A percentile compares a stretch with the other conserved stretches of the same genome.
Conservation (phyloP, 1,140 invertebrate species). For the Brachionus plicatilis region DNA sequence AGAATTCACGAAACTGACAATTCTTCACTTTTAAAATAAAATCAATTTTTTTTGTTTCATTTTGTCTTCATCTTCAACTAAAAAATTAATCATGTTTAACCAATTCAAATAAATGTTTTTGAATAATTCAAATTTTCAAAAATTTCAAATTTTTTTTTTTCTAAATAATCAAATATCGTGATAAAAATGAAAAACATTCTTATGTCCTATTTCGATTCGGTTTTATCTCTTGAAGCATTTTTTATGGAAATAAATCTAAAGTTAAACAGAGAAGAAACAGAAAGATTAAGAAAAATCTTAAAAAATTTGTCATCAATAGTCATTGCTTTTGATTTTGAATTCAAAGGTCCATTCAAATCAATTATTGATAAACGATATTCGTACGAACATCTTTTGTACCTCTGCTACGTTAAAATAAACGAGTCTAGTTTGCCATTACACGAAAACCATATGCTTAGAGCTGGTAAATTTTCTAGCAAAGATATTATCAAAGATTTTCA, state of each 20-base stretch:
- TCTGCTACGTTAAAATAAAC: slow-evolving; percentile 31
- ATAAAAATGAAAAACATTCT: slow-evolving; percentile 35
- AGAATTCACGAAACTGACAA: too few relatives aligned
- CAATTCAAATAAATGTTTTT: too few relatives aligned
- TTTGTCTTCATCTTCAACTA: too few relatives aligned
- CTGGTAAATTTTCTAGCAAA: background rate
- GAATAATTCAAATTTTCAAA: too few relatives aligned
- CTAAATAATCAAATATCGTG: background rate
- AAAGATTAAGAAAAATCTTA: background rate
- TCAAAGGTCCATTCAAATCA: slow-evolving; percentile 25
- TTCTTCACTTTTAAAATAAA: too few relatives aligned
- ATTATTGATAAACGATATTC: background rate
- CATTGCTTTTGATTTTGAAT: slow-evolving; percentile 19
- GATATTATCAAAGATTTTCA: background rate
- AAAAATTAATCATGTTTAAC: too few relatives aligned
- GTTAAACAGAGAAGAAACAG: background rate
- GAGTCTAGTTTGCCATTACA: background rate
- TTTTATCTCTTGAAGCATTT: slow-evolving; percentile 3
- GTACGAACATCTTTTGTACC: slow-evolving; percentile 20
- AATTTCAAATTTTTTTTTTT: too few relatives aligned
- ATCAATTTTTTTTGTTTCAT: too few relatives aligned
- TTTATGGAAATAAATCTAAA: slow-evolving; percentile 28
- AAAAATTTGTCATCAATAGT: slow-evolving; percentile 6
- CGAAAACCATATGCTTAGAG: slow-evolving; percentile 1
- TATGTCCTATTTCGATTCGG: slow-evolving; percentile 3